phyloP scores from a whole-genome alignment of 2,113 vertebrate genomes.

The Epinephelus lanceolatus region DNA sequence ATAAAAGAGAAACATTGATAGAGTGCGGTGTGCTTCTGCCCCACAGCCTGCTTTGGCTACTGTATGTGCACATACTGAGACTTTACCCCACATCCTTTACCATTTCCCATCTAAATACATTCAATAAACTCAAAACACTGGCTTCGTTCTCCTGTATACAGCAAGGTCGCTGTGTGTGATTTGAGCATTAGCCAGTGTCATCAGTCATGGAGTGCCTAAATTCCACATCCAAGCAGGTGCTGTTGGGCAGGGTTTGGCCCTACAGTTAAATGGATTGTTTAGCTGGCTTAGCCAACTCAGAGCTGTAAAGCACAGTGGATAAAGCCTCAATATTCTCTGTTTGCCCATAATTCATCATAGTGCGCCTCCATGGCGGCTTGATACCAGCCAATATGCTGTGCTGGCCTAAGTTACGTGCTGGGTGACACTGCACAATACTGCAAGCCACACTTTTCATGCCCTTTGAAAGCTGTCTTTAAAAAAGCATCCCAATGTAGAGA shows the following conservation, averaged over 20 bases:
- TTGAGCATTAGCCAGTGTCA: slow-evolving; percentile 61
- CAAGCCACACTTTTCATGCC: not conserved
- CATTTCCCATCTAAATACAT: slow-evolving; percentile 16
- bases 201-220: slow-evolving; percentile 60
- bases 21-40: slow-evolving; percentile 7
- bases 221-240: slow-evolving; percentile 56
- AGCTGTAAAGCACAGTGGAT: slow-evolving; percentile 56
- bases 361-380: slow-evolving; percentile 32
- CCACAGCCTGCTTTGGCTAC: slow-evolving; percentile 6
- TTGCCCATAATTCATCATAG: slow-evolving; percentile 59
- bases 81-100: slow-evolving; percentile 21
- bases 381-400: slow-evolving; percentile 29
- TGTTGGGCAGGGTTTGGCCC: slow-evolving; percentile 43
- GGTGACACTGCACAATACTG: slow-evolving; percentile 10
- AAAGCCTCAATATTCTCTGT: slow-evolving; percentile 58
- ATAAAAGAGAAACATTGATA: slow-evolving; percentile 26
- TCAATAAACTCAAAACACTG: slow-evolving; percentile 23
- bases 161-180: slow-evolving; percentile 36
- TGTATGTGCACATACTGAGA: not conserved
- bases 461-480: not conserved
- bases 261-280: slow-evolving; percentile 65
- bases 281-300: slow-evolving; percentile 56
- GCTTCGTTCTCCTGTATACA: slow-evolving; percentile 26
- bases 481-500: not conserved
- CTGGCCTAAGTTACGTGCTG: not conserved